These are phyloP conservation scores for Trachymyrmex cornetzi DNA, from an alignment of 1,140 invertebrate species.

Conservation along the genomic window DNA sequence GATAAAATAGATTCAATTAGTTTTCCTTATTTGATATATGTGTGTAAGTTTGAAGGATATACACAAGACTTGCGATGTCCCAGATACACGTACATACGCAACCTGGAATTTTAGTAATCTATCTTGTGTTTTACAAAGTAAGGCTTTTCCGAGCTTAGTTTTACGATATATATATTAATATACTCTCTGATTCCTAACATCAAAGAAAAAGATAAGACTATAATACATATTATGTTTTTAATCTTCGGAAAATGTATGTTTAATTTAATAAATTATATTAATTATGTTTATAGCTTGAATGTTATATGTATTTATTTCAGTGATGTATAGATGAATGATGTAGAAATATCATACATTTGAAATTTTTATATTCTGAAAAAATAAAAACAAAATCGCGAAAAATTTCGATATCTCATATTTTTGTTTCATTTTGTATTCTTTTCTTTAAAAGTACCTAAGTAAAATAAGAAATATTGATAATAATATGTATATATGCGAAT, in stretches of 20 bases:
- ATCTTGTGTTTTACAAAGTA: neutral
- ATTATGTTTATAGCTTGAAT: neutral
- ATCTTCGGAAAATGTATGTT: neutral
- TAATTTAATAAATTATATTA: conserved; percentile 3
- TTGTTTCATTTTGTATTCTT: neutral
- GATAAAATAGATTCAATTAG: conserved; percentile 26
- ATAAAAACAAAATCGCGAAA: neutral
- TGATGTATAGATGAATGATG: neutral
- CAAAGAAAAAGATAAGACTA: neutral
- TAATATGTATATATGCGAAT: neutral
- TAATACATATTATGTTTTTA: neutral
- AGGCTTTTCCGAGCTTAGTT: neutral
- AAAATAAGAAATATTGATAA: neutral
- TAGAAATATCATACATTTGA: neutral
- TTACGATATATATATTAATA: neutral
- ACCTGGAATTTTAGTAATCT: neutral
- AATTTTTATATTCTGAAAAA: neutral
- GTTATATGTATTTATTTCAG: neutral
- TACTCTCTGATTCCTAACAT: neutral
- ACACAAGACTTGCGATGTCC: neutral
- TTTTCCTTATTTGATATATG: conserved; percentile 1
- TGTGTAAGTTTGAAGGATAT: neutral
- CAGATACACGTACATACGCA: neutral
- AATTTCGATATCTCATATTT: neutral
- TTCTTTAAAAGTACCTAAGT: neutral